These are phyloP conservation scores for Dryadula phaetusa DNA, from an alignment of 2,888 invertebrate species.

Conservation along the genomic window DNA sequence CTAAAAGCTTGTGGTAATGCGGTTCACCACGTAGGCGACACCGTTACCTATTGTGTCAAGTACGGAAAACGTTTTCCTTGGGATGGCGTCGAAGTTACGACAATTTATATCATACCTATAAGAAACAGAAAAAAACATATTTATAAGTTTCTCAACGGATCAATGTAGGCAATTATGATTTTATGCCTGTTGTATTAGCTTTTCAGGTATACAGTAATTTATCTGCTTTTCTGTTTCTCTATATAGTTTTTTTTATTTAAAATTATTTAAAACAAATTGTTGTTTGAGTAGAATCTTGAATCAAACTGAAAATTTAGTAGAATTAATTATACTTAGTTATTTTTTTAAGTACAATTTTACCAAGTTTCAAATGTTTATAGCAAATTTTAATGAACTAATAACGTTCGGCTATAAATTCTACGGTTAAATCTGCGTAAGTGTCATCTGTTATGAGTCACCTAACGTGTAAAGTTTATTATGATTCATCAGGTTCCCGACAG, in stretches of 20 bases:
- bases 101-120: neutral
- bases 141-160: neutral
- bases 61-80: slow-evolving; percentile 38
- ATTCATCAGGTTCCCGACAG: slow-evolving; percentile 46
- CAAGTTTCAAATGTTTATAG: no score
- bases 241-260: no score
- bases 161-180: neutral
- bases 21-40: slow-evolving; percentile 41
- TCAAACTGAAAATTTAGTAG: neutral
- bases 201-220: no score
- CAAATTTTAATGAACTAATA: neutral
- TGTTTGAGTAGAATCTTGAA: neutral
- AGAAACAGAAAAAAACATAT: neutral
- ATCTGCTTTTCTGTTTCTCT: no score
- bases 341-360: no score
- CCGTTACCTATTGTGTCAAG: slow-evolving; percentile 44
- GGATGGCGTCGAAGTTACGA: slow-evolving; percentile 5
- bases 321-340: no score
- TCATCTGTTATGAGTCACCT: slow-evolving; percentile 40
- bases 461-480: slow-evolving; percentile 44
- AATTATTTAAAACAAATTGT: no score
- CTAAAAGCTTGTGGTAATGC: slow-evolving; percentile 43
- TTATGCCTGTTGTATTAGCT: neutral
- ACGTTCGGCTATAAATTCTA: slow-evolving; percentile 3
- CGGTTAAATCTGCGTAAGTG: slow-evolving; percentile 6